Evolutionary conservation across 2,797 vertebrate genomes (phyloP), one percentile per base, ranked within the genome.

Genomic region (Falco berigora): DNA sequence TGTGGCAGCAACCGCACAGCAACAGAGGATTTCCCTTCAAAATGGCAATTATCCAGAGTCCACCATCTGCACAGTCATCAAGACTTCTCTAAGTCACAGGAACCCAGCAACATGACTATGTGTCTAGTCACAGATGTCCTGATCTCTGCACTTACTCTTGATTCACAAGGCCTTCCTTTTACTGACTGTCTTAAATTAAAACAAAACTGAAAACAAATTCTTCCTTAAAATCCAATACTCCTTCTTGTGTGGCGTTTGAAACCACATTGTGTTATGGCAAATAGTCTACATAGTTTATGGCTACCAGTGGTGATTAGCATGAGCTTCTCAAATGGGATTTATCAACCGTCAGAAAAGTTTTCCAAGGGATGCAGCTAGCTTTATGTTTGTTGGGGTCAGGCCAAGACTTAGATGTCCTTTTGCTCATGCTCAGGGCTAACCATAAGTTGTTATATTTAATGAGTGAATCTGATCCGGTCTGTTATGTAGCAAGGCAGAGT

Each of bases 261-360:
- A 92, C 95, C 92, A 42, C 86, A 44, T 6, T 49, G 34, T 44
- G 38, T 64, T 72, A 46, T 46, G 68, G 72, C 69, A 89, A 96
- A 95, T 77, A 91, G n/a, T 89, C 81, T 50, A 18, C 90, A 89
- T 95, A 92, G 52, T 87, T 96, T 55, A 61, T 62, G 92, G 88
- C 74, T 81, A 69, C 59, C 90, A 74, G 88, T 89, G 84, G 53
- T 56, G 86, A 81, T 74, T 80, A 77, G 61, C 81, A 89, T 15
- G 46, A 89, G 74, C 49, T 91, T 61, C 86, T 96, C 64, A 36
- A 89, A 64, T 69, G 74, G 74, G 86, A 84, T 86, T 92, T 89
- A 74, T 92, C 92, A 89, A 77, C 83, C 32, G 2, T 73, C 13
- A 15, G 72, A 80, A 94, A 71, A 95, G 61, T 72, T 96, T 93